These are phyloP conservation scores for Scortum barcoo DNA, from an alignment of 2,113 vertebrate species.

Conservation along the genomic window DNA sequence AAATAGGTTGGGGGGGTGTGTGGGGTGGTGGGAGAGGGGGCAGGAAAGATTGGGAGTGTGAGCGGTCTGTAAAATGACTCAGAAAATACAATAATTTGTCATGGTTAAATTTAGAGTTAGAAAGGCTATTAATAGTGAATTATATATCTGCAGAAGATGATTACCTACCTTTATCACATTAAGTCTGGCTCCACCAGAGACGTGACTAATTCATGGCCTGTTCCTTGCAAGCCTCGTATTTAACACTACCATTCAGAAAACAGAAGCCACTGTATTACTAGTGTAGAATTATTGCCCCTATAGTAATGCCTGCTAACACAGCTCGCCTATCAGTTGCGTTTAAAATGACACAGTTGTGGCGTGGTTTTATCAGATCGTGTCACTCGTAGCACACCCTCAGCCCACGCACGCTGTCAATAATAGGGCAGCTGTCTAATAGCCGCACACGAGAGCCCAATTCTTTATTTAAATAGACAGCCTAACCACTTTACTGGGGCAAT, in stretches of 20 bases:
- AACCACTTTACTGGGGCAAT: slow-evolving; percentile 44
- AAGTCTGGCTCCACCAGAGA: slow-evolving; percentile 61
- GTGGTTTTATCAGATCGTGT: slow-evolving; percentile 48
- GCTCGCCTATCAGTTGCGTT: slow-evolving; percentile 24
- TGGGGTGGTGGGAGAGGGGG: no score
- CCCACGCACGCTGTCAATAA: slow-evolving; percentile 49
- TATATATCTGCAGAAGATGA: slow-evolving; percentile 77
- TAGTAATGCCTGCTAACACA: slow-evolving; percentile 25
- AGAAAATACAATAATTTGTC: slow-evolving; percentile 81
- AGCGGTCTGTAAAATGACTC: slow-evolving; percentile 66
- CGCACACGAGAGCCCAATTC: slow-evolving; percentile 30
- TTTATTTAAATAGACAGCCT: slow-evolving; percentile 66
- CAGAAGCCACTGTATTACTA: slow-evolving; percentile 15
- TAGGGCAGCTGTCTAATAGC: slow-evolving; percentile 44
- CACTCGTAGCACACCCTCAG: slow-evolving; percentile 9
- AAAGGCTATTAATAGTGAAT: slow-evolving; percentile 79
- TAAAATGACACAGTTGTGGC: slow-evolving; percentile 19
- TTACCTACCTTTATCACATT: slow-evolving; percentile 75
- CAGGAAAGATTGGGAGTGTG: slow-evolving; percentile 36
- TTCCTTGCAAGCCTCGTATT: slow-evolving; percentile 45
- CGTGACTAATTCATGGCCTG: slow-evolving; percentile 66
- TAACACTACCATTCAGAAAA: slow-evolving; percentile 50
- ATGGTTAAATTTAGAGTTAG: slow-evolving; percentile 78
- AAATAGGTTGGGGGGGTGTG: slow-evolving; percentile 68
- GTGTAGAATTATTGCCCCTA: slow-evolving; percentile 14